Base-by-base conservation (phyloP, 2,797 vertebrate genomes). In the Tokudaia tokunoshimensis region DNA sequence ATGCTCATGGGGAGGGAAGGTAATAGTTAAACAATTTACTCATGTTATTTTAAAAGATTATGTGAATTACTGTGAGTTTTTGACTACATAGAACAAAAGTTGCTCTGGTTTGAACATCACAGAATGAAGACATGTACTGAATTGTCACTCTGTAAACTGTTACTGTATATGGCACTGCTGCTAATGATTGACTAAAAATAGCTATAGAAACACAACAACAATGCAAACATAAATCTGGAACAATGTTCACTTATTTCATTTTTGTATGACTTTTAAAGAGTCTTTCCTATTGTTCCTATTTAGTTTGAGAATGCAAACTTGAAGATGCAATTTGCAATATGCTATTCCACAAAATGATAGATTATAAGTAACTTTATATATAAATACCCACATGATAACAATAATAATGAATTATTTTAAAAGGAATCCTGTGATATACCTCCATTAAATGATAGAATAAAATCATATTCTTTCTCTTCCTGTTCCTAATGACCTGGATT, bases 351-450 rank as follows among this genome's bases (percentile, higher is more conserved):
- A 34, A 44, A 44, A 31, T 85, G 29, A 31, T 84, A 47, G 17
- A 15, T 50, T 17, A 11, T 47, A 83, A 44, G 37, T 50, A 67
- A 50, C 19, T 44, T 31, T 15, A 44, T 4, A 44, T 3, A 41
- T 61, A 2, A 3, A 65, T 6, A 31, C 12, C 13, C 14, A 57
- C 1, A 2, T 22, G 47, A 14, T 2, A 29, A 2, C n/a, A 41
- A 82, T 1, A 65, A 14, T 31, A 31, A 65, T 65, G 31, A 65
- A 65, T 65, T 13, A 65, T 65, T 31, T 65, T 14, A 31, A 65
- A 65, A 65, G 63, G 29, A 65, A 65, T 31, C 4, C 63, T 31
- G 3, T 31, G 13, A 31, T 29, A 65, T 65, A 65, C 29, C 12
- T 14, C 63, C 20, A 59, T 59, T 65, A 65, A 14, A 31, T 1